Percentiles rank a stretch among this genome's conserved stretches.
Conservation (phyloP, 2,797 vertebrate species). For the Peromyscus attwateri region DNA sequence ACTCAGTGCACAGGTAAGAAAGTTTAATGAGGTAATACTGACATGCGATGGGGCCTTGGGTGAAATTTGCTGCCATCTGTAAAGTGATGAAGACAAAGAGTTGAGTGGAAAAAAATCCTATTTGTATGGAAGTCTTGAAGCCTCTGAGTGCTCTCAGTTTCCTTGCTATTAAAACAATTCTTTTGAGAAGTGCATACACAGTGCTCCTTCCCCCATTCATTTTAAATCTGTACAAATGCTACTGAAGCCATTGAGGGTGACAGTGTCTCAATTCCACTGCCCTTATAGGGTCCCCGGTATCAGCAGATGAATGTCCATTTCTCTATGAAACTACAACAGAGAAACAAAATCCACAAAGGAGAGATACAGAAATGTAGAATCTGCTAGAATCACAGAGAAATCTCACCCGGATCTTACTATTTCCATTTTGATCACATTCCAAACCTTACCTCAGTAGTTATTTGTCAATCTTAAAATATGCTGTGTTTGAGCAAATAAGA, state of each 20-base stretch:
- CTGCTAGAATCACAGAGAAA: background rate
- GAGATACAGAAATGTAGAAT: background rate
- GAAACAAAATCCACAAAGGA: background rate
- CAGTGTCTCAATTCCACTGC: background rate
- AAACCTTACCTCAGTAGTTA: background rate
- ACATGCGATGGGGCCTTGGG: background rate
- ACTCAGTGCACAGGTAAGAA: background rate
- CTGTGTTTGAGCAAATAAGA: background rate
- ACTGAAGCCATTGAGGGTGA: background rate
- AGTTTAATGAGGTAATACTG: background rate
- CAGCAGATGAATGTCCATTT: background rate
- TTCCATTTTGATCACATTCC: background rate
- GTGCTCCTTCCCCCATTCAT: background rate
- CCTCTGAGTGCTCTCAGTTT: background rate
- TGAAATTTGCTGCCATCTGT: background rate
- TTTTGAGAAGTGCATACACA: slow-evolving; percentile 10
- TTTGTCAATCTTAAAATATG: background rate
- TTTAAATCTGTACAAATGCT: background rate
- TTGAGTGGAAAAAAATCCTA: background rate
- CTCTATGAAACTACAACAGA: background rate
- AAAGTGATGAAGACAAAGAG: background rate
- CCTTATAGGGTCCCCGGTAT: background rate
- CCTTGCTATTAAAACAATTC: background rate
- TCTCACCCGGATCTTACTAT: background rate
- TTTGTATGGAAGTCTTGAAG: background rate